These are phyloP conservation scores for Hippolais icterina DNA, from an alignment of 2,113 vertebrate genomes.

Conservation along the genomic window DNA sequence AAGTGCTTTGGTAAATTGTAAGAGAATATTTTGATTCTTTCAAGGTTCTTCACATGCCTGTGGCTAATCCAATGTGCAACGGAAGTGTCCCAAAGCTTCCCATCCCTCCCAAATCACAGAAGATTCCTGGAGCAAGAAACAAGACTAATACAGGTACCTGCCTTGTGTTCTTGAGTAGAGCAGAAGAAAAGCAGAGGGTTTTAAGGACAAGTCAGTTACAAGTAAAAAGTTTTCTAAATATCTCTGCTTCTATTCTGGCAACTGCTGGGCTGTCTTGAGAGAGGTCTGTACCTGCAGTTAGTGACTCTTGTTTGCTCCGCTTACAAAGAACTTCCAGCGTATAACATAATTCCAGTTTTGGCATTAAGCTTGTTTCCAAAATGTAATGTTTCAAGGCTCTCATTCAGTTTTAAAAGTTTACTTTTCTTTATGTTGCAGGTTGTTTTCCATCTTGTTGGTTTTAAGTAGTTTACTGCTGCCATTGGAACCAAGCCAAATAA, in stretches of 20 bases:
- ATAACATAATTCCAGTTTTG: background rate
- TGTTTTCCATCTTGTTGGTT: background rate
- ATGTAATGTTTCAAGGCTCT: background rate
- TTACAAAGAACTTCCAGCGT: background rate
- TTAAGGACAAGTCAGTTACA: background rate
- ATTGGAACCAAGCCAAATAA: background rate
- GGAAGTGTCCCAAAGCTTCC: conserved; percentile 76
- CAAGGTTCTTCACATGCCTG: conserved; percentile 79
- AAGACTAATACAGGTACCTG: conserved; percentile 69
- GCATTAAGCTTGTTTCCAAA: background rate
- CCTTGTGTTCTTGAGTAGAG: background rate
- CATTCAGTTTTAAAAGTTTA: background rate
- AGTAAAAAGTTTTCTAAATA: background rate
- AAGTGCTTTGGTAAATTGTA: background rate
- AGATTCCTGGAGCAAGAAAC: conserved; percentile 67
- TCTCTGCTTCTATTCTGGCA: background rate
- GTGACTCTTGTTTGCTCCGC: background rate
- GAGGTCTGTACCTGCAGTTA: background rate
- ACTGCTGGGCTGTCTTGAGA: background rate
- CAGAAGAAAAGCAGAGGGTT: background rate
- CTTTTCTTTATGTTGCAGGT: background rate
- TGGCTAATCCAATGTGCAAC: conserved; percentile 73
- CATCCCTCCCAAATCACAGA: conserved; percentile 76
- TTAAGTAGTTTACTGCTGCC: background rate
- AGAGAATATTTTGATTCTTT: background rate